Evolutionary conservation across 2,797 vertebrate genomes (phyloP), one percentile per base, ranked within the genome.

Genomic region (Scolopax rusticola): DNA sequence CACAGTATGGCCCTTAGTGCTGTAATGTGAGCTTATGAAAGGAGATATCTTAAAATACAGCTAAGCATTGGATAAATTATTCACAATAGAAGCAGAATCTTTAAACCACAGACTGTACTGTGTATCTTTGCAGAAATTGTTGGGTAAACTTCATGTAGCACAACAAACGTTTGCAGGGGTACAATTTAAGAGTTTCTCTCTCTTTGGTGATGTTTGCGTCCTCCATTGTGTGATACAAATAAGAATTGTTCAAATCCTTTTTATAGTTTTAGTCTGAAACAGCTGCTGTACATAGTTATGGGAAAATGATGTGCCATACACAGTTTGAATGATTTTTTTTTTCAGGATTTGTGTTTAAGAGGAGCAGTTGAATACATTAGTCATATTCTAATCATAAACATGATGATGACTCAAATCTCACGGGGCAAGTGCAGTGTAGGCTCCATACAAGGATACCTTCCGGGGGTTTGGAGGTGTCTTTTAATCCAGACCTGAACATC

Each of bases 61-160:
- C 36, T 83, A 48, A 81, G 48, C 48, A 33, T 82, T 89, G 78
- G 76, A 83, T 86, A 87, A 85, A 84, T 93, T 90, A 94, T 96
- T 95, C 84, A 82, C 80, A 88, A 51, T 20, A 75, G 87, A 77
- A 84, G 71, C n/a, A 92, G 91, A 71, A 63, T 50, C 89, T 74
- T 91, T 76, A 93, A 82, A 50, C 33, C 0, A 0, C 23, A 63
- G 20, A 3, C 45, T 67, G 25, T 68, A 20, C 54, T 53, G 45
- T 36, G 20, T 21, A 16, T 63, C 61, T 91, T 75, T 84, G 70
- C 65, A 68, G 40, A 13, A 68, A 20, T 51, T 84, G 54, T 82
- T 95, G 89, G 17, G 20, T 45, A 51, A 89, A 45, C 51, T 82
- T 84, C 40, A 16, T 33, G 10, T n/a, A 83, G 73, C 43, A 38